Evolutionary conservation across 2,888 invertebrate genomes (phyloP).

Genomic region (Tuberolachnus salignus): DNA sequence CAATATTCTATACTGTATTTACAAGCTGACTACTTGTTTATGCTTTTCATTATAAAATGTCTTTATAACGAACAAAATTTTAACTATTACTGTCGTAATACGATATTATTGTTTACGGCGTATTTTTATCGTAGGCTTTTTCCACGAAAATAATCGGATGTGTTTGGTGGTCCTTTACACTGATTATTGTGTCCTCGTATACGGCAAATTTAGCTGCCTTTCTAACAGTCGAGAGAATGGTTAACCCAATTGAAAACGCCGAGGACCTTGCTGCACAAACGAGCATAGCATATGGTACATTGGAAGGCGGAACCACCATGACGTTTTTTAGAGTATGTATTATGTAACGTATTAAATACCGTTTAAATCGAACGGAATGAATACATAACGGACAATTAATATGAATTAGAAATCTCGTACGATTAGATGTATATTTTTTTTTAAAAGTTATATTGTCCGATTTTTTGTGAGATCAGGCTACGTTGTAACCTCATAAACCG

Average conservation of each 20-base stretch:
- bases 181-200: conserved; percentile 89
- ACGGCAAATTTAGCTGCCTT: conserved; percentile 92
- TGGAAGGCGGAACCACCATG: conserved; percentile 85
- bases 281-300: conserved; percentile 82
- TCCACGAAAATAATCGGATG: conserved; percentile 83
- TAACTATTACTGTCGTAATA: no score
- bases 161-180: conserved; percentile 91
- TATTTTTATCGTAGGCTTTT: conserved; percentile 65
- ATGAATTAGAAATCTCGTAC: background rate
- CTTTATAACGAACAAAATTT: no score
- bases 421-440: background rate
- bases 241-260: conserved; percentile 82
- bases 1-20: no score
- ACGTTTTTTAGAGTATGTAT: conserved; percentile 78
- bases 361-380: no score
- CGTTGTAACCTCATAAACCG: no score
- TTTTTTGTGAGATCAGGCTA: background rate
- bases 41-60: no score
- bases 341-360: background rate
- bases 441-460: background rate
- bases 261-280: conserved; percentile 84
- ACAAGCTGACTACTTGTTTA: no score
- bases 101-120: background rate
- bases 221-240: conserved; percentile 86
- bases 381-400: no score